Evolutionary conservation across 1,140 invertebrate species (phyloP), one percentile per base, ranked within the genome.

Genomic region (Aphis gossypii): DNA sequence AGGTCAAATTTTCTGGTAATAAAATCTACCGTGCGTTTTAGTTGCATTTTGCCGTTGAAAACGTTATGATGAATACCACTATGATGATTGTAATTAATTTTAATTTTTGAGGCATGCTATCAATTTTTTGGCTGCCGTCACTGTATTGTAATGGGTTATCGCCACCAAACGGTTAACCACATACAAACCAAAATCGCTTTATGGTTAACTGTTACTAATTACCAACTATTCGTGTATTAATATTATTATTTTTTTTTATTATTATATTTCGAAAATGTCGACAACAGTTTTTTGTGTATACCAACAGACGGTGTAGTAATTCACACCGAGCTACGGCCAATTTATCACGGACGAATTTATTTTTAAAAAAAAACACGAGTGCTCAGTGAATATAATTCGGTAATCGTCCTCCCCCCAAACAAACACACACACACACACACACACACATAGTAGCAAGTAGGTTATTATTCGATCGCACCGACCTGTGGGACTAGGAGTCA

Each of bases 401-500:
- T 8, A 9, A 46, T 9, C 9, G 7, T 9, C 6, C 46, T 9
- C 46, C 46, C 46, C 46, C 46, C 46, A 46, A 8, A 46, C 46
- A 9, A 7, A 46, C 46, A 8, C 54, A 25, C 54, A 6, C 18
- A 56, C 54, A 46, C 46, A 46, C 6, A 46, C 6, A 46, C 46
- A 46, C 46, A 46, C 38, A 41, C 38, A 35, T 35, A 9, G 46
- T 9, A 9, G 9, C 46, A 9, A 9, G 38, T 41, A 41, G 38
- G 1, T 51, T 18, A 51, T 18, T 18, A n/a, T 76, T 76, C 14
- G 18, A n/a, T 68, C 23, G n/a, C 3, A 94, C 95, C 95, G 95
- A 97, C 97, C 97, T 96, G 97, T 97, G 21, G 97, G 97, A 95
- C 97, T 97, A 20, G 97, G 97, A 84, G 97, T 97, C 38, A 98